Percentiles rank a stretch among this genome's conserved stretches.
Conservation (phyloP, 1,140 invertebrate species). For the Homalodisca vitripennis region DNA sequence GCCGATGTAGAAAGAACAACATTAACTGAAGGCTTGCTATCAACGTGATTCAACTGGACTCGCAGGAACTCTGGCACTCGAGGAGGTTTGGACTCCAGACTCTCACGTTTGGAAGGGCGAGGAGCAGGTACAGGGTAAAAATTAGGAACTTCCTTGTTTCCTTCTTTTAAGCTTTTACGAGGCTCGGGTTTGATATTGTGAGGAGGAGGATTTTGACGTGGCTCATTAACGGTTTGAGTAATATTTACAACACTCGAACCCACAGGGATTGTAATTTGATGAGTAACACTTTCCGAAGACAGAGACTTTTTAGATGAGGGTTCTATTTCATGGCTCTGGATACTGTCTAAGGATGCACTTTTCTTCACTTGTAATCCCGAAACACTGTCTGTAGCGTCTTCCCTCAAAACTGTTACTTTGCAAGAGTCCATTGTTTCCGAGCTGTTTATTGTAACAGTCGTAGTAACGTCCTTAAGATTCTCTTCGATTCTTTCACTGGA, state of each 20-base stretch:
- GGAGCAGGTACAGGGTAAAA: conserved; percentile 32
- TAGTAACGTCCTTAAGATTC: not conserved
- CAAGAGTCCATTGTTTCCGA: conserved; percentile 4
- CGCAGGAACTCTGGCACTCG: conserved; percentile 66
- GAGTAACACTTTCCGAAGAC: conserved; percentile 34
- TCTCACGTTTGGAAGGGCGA: conserved; percentile 30
- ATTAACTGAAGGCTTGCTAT: conserved; percentile 41
- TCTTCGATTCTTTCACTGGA: not conserved
- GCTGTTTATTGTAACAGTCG: conserved; percentile 6
- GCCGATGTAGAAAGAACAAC: conserved; percentile 30
- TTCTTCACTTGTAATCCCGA: not conserved
- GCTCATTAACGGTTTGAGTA: conserved; percentile 4
- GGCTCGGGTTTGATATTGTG: conserved; percentile 17
- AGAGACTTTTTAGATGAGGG: conserved; percentile 20
- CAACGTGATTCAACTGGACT: conserved; percentile 66
- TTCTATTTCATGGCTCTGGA: not conserved
- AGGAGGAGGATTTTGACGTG: not conserved
- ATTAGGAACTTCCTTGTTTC: conserved; percentile 15
- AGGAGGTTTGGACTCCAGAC: conserved; percentile 32
- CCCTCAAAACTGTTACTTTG: not conserved
- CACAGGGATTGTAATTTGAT: conserved; percentile 34
- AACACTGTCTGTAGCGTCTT: not conserved
- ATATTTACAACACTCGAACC: conserved; percentile 27
- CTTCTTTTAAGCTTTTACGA: conserved; percentile 13
- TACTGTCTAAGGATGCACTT: not conserved